phyloP scores from a whole-genome alignment of 2,797 vertebrate genomes.

The Chloroceryle inda region DNA sequence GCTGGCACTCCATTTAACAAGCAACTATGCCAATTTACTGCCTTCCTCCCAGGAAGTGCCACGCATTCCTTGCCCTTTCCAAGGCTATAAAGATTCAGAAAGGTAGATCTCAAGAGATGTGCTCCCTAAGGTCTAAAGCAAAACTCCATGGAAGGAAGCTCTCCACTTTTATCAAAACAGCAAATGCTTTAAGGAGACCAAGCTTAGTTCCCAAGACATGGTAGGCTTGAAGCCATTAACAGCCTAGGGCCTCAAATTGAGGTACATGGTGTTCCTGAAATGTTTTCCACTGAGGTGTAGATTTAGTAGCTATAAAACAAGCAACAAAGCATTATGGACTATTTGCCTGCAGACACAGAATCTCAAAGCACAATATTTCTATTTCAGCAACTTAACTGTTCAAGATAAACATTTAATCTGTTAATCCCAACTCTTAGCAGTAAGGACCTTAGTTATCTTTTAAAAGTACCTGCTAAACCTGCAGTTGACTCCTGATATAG shows the following conservation, averaged over 20 bases:
- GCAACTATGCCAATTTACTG: background rate
- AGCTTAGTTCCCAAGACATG: background rate
- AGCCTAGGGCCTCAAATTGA: background rate
- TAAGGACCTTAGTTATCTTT: background rate
- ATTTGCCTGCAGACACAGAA: background rate
- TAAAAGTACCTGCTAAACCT: background rate
- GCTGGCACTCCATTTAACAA: background rate
- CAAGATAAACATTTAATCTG: background rate
- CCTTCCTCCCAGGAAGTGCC: constrained; percentile 12
- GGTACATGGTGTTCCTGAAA: background rate
- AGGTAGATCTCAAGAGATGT: background rate
- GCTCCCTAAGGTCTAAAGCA: background rate
- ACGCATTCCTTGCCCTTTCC: constrained; percentile 30
- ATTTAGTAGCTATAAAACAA: background rate
- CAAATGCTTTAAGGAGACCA: background rate
- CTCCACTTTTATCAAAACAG: background rate
- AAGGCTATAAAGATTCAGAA: background rate
- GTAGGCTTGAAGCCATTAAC: background rate
- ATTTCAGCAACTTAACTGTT: background rate
- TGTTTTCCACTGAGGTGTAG: background rate
- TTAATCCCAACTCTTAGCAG: background rate
- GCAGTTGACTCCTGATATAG: background rate
- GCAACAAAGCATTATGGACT: background rate
- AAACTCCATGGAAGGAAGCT: background rate
- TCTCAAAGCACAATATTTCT: background rate